Conservation (phyloP, 2,797 vertebrate species). For the Odontamblyopus rebecca region DNA sequence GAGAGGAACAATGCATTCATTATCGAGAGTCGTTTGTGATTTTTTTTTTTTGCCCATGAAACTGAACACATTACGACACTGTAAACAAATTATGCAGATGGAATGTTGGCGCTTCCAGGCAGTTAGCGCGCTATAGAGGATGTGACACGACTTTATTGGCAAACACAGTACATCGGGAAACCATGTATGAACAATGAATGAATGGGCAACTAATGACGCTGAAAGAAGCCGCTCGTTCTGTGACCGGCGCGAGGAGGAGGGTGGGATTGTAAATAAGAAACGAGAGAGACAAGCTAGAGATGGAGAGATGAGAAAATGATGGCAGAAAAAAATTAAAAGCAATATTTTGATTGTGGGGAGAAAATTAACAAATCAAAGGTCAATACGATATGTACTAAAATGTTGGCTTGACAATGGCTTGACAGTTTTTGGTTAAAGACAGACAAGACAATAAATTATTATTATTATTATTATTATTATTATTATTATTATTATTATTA, state of each 20-base stretch:
- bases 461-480: too few relatives aligned
- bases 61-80: conserved; percentile 2
- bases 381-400: too few relatives aligned
- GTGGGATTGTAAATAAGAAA: background rate
- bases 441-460: too few relatives aligned
- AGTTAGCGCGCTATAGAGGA: background rate
- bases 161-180: conserved; percentile 2
- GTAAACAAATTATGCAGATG: conserved; percentile 7
- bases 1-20: conserved; percentile 25
- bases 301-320: background rate
- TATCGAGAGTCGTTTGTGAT: conserved; percentile 4
- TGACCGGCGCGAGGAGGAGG: background rate
- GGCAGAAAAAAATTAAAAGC: too few relatives aligned
- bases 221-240: background rate
- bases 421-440: too few relatives aligned
- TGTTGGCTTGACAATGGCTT: too few relatives aligned
- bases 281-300: background rate
- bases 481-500: too few relatives aligned
- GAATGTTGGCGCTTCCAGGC: conserved; percentile 7
- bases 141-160: conserved; percentile 6
- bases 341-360: too few relatives aligned
- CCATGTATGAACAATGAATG: conserved; percentile 10
- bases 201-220: background rate
- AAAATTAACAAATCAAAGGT: too few relatives aligned
- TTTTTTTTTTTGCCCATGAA: conserved; percentile 13